Evolutionary conservation across 1,140 invertebrate genomes (phyloP), one percentile per base, ranked within the genome.

Genomic region (Drosophila cardini): DNA sequence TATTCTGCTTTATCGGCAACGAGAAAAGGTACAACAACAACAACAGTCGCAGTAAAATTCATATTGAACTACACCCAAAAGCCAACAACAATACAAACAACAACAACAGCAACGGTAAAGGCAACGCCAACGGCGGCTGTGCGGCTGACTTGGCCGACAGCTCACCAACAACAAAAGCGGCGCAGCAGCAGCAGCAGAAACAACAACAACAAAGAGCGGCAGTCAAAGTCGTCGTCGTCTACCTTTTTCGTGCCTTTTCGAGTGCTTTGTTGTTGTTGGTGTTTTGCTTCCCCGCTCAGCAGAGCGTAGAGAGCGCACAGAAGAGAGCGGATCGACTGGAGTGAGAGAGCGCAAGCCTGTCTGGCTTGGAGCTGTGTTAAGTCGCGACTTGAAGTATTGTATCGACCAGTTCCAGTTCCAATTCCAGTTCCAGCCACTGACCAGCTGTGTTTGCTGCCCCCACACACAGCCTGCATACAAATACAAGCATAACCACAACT

Each of bases 21-120:
- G 32, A 42, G 72, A 61, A 32, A 61, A 67, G 21, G 21, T 4
- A 43, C 55, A 86, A 13, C 80, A 73, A 40, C 42, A 72, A 40
- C 43, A 58, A 30, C 58, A 61, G 78, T 18, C 36, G 42, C 81
- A 86, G 82, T 81, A 81, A 86, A 81, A 71, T 78, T 85, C 65
- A 74, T 85, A 86, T 86, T 86, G 81, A 84, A 86, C 78, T 71
- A 81, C 81, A 84, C 82, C 78, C 82, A 78, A 71, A 61, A 78
- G 61, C 53, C 61, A 75, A 42, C 52, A 74, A 48, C 48, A 61
- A 48, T 50, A 60, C 56, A 42, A 68, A 60, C 65, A 42, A 68
- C 43, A 50, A 61, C 34, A 40, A 40, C 45, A 74, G 38, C 48
- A 62, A 50, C 57, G 46, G 58, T 56, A 56, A 53, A 57, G 21